Percentiles rank a stretch among this genome's conserved stretches.
These are phyloP conservation scores for Ptiloglossa arizonensis DNA, from an alignment of 1,140 invertebrate genomes.

Conservation along the genomic window DNA sequence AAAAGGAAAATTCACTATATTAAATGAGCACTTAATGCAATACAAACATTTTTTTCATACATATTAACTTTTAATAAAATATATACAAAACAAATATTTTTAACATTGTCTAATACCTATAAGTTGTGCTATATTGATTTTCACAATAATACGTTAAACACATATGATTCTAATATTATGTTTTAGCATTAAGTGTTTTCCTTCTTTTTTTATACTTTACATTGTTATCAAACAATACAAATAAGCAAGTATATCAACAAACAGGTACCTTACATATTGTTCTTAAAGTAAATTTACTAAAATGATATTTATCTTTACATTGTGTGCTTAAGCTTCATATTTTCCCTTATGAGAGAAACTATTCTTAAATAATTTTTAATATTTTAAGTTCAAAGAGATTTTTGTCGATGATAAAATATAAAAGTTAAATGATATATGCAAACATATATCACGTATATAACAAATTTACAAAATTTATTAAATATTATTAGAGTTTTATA, in stretches of 20 bases:
- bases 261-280: no score
- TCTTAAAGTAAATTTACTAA: constrained; percentile 11
- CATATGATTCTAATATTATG: neutral
- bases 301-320: constrained; percentile 1
- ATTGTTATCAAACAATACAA: no score
- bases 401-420: constrained; percentile 12
- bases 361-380: neutral
- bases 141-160: neutral
- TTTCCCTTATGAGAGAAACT: neutral
- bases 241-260: no score
- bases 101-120: constrained; percentile 1
- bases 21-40: no score
- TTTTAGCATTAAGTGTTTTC: no score
- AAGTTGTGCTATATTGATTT: no score
- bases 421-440: constrained; percentile 19
- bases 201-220: no score
- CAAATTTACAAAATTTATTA: neutral
- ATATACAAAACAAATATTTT: constrained; percentile 24
- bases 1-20: neutral
- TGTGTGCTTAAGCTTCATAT: neutral
- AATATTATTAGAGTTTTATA: constrained; percentile 1
- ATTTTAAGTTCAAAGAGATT: neutral
- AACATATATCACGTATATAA: constrained; percentile 31
- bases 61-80: constrained; percentile 14
- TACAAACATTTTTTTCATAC: neutral